phyloP scores from a whole-genome alignment of 2,888 invertebrate genomes.

The Metacarcinus magister region DNA sequence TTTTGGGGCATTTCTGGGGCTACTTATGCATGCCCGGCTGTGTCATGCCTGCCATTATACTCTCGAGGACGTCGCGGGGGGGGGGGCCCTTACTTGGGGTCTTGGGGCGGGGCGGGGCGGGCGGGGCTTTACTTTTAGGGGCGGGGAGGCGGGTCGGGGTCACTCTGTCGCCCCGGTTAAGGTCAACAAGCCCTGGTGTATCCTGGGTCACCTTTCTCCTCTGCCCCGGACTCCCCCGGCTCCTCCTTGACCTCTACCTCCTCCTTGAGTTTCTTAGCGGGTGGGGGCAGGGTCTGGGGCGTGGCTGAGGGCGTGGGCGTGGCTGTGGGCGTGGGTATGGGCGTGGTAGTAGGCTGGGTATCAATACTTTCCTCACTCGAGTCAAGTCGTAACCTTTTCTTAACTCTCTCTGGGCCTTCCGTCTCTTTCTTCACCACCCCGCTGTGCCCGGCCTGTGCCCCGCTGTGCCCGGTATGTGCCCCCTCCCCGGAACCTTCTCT shows the following conservation, averaged over 20 bases:
- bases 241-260: slow-evolving; percentile 47
- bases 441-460: not conserved
- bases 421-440: not conserved
- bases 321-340: not conserved
- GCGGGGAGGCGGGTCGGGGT: not conserved
- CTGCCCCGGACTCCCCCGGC: slow-evolving; percentile 16
- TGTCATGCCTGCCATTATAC: slow-evolving; percentile 82
- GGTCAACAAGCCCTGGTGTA: slow-evolving; percentile 26
- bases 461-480: not conserved
- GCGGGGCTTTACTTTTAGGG: slow-evolving; percentile 41
- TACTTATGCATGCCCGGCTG: slow-evolving; percentile 77
- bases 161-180: slow-evolving; percentile 48
- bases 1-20: not conserved
- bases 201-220: not conserved
- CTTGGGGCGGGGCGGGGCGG: slow-evolving; percentile 64
- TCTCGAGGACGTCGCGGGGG: slow-evolving; percentile 78
- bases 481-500: not conserved
- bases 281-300: not conserved
- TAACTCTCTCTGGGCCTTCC: slow-evolving; percentile 57
- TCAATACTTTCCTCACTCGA: slow-evolving; percentile 45
- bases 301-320: not conserved
- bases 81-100: slow-evolving; percentile 67
- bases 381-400: slow-evolving; percentile 72
- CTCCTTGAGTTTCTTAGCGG: slow-evolving; percentile 20
- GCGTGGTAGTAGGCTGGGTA: too few relatives aligned